Evolutionary conservation across 2,113 vertebrate species (phyloP).

Genomic region (Sitta europaea): DNA sequence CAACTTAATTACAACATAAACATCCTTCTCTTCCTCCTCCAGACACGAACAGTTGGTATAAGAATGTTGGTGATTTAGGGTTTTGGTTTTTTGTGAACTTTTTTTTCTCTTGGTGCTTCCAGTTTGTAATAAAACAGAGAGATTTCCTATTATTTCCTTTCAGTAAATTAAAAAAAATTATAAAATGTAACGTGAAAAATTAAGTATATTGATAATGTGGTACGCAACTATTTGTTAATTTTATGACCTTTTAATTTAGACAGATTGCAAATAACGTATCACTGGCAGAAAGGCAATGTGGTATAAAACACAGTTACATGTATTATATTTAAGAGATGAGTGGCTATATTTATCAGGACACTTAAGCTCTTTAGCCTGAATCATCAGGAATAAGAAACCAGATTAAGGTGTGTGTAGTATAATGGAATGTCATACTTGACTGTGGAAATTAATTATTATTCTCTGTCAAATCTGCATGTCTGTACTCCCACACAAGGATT

Average conservation of each 20-base stretch:
- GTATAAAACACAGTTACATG: background rate
- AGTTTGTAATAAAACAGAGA: background rate
- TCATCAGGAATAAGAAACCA: background rate
- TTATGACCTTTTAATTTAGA: background rate
- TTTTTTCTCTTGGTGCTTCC: background rate
- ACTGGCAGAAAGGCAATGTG: background rate
- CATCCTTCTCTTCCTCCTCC: slow-evolving; percentile 1
- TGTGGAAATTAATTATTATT: background rate
- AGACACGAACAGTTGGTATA: background rate
- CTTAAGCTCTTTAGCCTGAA: background rate
- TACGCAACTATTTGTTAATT: background rate
- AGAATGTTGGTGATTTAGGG: background rate
- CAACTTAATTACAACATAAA: slow-evolving; percentile 8
- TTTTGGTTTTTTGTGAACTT: rapidly evolving
- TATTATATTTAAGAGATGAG: background rate
- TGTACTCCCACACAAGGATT: background rate
- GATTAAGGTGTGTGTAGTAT: background rate
- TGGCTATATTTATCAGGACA: background rate
- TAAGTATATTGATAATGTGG: background rate
- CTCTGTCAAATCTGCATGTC: background rate
- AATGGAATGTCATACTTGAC: background rate
- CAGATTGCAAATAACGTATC: rapidly evolving
- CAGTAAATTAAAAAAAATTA: background rate
- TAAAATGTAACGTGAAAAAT: background rate
- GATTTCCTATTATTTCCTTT: background rate